Evolutionary conservation across 2,797 vertebrate species (phyloP).

Genomic region (Rhadinocentrus ornatus): DNA sequence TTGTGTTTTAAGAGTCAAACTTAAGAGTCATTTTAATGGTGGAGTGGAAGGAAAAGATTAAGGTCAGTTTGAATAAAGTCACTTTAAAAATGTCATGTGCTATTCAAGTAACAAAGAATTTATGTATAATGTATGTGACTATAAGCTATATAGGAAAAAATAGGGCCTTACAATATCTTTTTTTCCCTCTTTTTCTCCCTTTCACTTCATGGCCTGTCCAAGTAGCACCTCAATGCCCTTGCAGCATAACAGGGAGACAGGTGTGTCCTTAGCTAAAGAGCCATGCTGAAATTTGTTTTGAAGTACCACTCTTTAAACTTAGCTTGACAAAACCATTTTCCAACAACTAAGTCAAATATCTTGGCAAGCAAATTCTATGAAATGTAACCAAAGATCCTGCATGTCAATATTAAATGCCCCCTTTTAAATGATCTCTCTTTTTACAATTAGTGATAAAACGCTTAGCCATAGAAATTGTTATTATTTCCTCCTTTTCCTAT

Average conservation of each 20-base stretch:
- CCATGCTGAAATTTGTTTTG: constrained; percentile 40
- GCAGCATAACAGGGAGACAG: constrained; percentile 51
- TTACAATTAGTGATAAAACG: neutral
- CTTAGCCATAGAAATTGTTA: neutral
- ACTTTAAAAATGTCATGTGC: neutral
- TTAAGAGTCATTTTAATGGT: neutral
- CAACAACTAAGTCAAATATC: constrained; percentile 36
- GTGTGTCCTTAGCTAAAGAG: constrained; percentile 38
- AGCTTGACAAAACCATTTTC: constrained; percentile 35
- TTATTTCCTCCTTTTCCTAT: neutral
- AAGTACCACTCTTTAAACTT: constrained; percentile 26
- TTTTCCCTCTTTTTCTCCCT: constrained; percentile 34
- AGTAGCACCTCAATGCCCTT: constrained; percentile 60
- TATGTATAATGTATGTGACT: too few species aligned
- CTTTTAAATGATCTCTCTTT: neutral
- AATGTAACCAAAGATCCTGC: neutral
- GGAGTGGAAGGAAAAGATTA: neutral
- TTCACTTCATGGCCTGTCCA: constrained; percentile 52
- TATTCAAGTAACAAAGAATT: neutral
- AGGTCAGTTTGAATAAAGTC: neutral
- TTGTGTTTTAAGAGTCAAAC: neutral
- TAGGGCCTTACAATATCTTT: constrained; percentile 50
- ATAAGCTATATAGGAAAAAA: too few species aligned
- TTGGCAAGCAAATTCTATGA: constrained; percentile 3
- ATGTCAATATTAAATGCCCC: neutral